A percentile compares a stretch with the other conserved stretches of the same genome.
Conservation (phyloP, 37 sponge, comb jelly and placozoan genomes). For the Cladorhizidae sp. region DNA sequence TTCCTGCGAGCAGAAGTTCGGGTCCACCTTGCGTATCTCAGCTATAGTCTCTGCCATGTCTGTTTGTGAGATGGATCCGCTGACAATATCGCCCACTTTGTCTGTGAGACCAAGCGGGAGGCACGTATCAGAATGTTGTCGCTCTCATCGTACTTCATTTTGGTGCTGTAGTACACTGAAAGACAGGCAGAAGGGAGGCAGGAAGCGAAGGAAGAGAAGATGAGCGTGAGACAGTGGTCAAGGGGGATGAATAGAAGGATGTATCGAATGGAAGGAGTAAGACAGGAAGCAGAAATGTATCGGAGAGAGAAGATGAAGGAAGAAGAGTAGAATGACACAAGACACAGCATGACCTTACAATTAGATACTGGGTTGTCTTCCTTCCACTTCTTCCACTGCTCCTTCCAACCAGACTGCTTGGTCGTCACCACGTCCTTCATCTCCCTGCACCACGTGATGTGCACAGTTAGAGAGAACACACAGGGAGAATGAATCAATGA, state of each 20-base stretch:
- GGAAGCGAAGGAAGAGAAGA: neutral
- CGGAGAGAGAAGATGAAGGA: too few species aligned
- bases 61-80: slow-evolving; percentile 64
- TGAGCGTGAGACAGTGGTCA: too few species aligned
- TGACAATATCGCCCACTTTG: slow-evolving; percentile 63
- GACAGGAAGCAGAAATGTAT: too few species aligned
- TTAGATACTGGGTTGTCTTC: slow-evolving; percentile 82
- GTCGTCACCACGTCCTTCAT: slow-evolving; percentile 56
- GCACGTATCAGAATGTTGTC: slow-evolving; percentile 87
- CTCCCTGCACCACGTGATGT: slow-evolving; percentile 53
- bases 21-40: slow-evolving; percentile 87
- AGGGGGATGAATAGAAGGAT: neutral
- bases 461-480: too few species aligned
- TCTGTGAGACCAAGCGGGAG: slow-evolving; percentile 82
- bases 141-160: slow-evolving; percentile 93
- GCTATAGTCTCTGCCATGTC: slow-evolving; percentile 82
- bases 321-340: too few species aligned
- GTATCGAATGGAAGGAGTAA: too few species aligned
- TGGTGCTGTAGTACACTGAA: slow-evolving; percentile 54
- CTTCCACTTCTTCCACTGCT: slow-evolving; percentile 63
- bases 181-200: neutral
- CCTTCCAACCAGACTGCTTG: slow-evolving; percentile 70
- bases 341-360: slow-evolving; percentile 39
- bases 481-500: too few species aligned
- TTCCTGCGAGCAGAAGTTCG: slow-evolving; percentile 68